These are phyloP conservation scores for Noctuana brunneofusca DNA, from an alignment of 2,888 invertebrate species.

Conservation along the genomic window DNA sequence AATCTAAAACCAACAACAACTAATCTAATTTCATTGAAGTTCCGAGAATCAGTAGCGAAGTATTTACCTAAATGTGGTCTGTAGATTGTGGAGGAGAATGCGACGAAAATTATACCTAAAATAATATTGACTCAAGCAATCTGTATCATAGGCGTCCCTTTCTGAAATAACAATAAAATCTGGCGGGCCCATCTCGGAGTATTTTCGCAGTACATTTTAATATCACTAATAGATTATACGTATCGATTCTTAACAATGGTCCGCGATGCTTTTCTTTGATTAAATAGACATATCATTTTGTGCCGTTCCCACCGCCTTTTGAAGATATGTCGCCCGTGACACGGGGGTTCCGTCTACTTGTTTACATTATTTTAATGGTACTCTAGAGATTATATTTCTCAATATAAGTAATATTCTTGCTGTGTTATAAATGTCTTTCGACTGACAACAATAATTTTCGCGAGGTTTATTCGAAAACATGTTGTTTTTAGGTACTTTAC, in stretches of 20 bases:
- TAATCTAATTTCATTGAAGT: constrained; percentile 37
- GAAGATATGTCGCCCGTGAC: constrained; percentile 15
- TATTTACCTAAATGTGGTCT: constrained; percentile 40
- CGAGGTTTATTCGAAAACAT: neutral
- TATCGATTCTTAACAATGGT: constrained; percentile 70
- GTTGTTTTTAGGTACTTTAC: neutral
- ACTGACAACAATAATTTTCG: neutral
- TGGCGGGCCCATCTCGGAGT: constrained; percentile 51
- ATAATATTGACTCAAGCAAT: constrained; percentile 51
- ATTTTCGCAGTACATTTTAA: constrained; percentile 62
- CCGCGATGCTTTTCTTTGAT: constrained; percentile 63
- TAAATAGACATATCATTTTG: constrained; percentile 59
- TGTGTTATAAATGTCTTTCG: no score
- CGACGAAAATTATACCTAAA: constrained; percentile 43
- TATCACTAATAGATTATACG: constrained; percentile 76
- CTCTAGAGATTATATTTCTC: neutral
- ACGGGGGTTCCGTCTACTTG: constrained; percentile 2
- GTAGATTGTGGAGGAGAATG: constrained; percentile 39
- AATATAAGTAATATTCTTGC: neutral
- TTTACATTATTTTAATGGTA: constrained; percentile 11
- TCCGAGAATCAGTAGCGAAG: constrained; percentile 36
- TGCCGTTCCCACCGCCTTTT: constrained; percentile 20
- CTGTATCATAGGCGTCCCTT: constrained; percentile 45
- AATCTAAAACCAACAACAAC: constrained; percentile 30
- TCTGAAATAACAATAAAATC: constrained; percentile 52